Evolutionary conservation across 1,140 invertebrate genomes (phyloP), one percentile per base, ranked within the genome.

Genomic region (Mamestra configurata): DNA sequence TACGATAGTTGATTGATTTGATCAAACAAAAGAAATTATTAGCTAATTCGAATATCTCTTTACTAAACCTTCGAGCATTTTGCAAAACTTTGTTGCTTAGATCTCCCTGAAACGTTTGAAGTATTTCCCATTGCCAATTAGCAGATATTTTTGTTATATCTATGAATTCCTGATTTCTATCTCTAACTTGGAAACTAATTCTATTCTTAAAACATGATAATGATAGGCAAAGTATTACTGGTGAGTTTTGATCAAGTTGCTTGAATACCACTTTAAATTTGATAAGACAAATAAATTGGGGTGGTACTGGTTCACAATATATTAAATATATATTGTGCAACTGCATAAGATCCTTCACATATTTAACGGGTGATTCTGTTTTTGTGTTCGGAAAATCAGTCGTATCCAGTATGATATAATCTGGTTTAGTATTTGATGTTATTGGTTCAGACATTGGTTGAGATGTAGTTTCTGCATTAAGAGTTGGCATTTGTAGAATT

Each of bases 111-210:
- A 85, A 93, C 18, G 88, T 77, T 70, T 91, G 90, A 18, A 94
- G 81, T 53, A 94, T 84, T 81, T 94, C 90, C 93, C 92, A 94
- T 83, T 94, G 92, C 93, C 93, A 94, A 64, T 88, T 87, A 15
- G 92, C 82, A n/a, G 87, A 83, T 46, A 94, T 82, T 24, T 82
- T 83, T 20, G 20, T 72, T 15, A 93, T 80, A 77, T 88, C 82
- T 70, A 94, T 78, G 6, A 83, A 51, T 66, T 72, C 79, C 15
- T 84, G 73, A 3, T 82, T 80, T 11, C 46, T 53, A 57, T 91
- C 88, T 77, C 75, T 88, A 22, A 93, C 84, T 82, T 86, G 84
- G 35, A 94, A 84, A 82, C 84, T 89, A 83, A 92, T 93, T 0
- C 7, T 79, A 59, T 85, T 86, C 8, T 73, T 61, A 43, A 53